Evolutionary conservation across 2,888 invertebrate species (phyloP), one percentile per base, ranked within the genome.

Genomic region (Drosophila percnosoma): DNA sequence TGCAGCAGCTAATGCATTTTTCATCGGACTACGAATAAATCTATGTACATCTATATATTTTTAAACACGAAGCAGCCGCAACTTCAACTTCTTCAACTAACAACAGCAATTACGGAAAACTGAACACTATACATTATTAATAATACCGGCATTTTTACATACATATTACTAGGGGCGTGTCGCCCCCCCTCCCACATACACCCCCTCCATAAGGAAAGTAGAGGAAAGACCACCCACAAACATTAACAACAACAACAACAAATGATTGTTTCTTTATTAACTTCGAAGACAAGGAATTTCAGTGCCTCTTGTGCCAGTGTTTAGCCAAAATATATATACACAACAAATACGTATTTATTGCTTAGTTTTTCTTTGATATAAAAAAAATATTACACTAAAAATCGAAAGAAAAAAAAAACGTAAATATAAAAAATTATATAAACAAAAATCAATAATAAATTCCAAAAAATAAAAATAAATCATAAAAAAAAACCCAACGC

Each of bases 291-390:
- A 87, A 90, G 87, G 87, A 87, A 87, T 90, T 90, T 87, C 90
- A 87, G 87, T 87, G 87, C 87, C 87, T 87, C 89, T 88, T 86
- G 90, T 90, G 90, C 91, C 91, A 87, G 90, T 90, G 90, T 89
- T 86, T 90, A 84, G 85, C 90, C 87, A 89, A 91, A 91, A 86
- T 86, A 86, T 86, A 83, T 86, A 86, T 90, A 91, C 83, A 88
- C 79, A 78, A 74, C 71, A 89, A 82, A 90, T 89, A 87, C 87
- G 90, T 89, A 87, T 89, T 90, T 90, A 90, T 90, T 90, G 90
- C 86, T 90, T 89, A 87, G 80, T 81, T 83, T 87, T 83, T 90
- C 88, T 87, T 87, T 90, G 87, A 87, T 89, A 89, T 69, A 79
- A 69, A 86, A 70, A 65, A 65, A 71, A 66, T 80, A 76, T 54